Evolutionary conservation across 2,797 vertebrate genomes (phyloP).

Genomic region (Spizella passerina): DNA sequence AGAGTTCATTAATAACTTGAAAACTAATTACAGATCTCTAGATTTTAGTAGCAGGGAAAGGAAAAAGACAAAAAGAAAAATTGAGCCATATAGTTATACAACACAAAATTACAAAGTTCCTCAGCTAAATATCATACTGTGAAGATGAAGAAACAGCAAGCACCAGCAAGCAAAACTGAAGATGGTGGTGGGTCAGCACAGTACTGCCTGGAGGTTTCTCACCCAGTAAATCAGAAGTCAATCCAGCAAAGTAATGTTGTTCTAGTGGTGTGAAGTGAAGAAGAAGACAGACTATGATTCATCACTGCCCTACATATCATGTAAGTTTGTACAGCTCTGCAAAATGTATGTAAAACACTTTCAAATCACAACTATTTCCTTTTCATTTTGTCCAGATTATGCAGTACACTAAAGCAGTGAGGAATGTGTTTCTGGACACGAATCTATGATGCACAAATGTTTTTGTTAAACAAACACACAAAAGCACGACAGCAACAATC

Average conservation of each 20-base stretch:
- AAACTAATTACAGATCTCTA: neutral
- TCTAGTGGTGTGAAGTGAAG: neutral
- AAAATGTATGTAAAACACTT: neutral
- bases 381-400: neutral
- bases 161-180: neutral
- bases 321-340: neutral
- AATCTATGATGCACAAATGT: neutral
- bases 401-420: neutral
- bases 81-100: neutral
- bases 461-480: neutral
- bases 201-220: neutral
- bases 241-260: neutral
- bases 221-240: slow-evolving; percentile 18
- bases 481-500: neutral
- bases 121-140: neutral
- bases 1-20: neutral
- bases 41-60: neutral
- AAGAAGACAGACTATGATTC: neutral
- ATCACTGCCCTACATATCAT: neutral
- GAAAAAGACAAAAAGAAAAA: neutral
- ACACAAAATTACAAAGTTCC: neutral
- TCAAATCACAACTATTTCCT: neutral
- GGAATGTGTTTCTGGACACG: neutral
- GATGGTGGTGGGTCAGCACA: neutral
- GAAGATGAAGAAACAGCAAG: neutral